Evolutionary conservation across 1,140 invertebrate genomes (phyloP).

Genomic region (Rhagoletis pomonella): DNA sequence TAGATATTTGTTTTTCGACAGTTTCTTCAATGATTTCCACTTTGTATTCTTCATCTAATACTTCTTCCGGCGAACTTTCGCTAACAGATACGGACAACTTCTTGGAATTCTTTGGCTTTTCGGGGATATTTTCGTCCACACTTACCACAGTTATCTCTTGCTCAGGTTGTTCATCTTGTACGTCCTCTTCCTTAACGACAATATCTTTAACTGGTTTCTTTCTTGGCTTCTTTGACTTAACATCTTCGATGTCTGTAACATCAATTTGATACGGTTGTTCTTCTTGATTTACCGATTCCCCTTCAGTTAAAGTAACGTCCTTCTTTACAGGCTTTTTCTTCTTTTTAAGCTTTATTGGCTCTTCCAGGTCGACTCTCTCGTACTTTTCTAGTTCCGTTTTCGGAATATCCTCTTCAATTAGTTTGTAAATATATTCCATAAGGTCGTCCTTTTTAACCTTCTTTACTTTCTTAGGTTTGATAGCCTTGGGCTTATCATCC

Average conservation of each 20-base stretch:
- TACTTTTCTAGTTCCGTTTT: conserved; percentile 73
- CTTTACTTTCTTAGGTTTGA: conserved; percentile 65
- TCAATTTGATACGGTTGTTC: conserved; percentile 49
- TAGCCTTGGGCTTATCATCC: conserved; percentile 63
- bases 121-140: background rate
- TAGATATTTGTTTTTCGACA: conserved; percentile 59
- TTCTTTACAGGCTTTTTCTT: conserved; percentile 62
- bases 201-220: conserved; percentile 58
- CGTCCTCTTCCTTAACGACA: conserved; percentile 23
- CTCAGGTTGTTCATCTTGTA: background rate
- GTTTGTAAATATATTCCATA: conserved; percentile 70
- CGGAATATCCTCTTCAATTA: conserved; percentile 71
- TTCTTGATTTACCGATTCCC: conserved; percentile 67
- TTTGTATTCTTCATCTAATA: conserved; percentile 3
- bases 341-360: conserved; percentile 70
- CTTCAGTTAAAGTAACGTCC: conserved; percentile 63
- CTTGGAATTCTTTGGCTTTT: conserved; percentile 55
- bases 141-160: background rate
- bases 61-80: background rate
- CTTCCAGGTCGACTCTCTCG: conserved; percentile 71
- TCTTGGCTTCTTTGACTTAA: conserved; percentile 58
- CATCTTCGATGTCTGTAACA: conserved; percentile 3
- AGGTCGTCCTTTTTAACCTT: conserved; percentile 65
- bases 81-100: background rate
- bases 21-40: conserved; percentile 63